These are phyloP conservation scores for Saturnia pavonia DNA, from an alignment of 2,888 invertebrate species.

Conservation along the genomic window DNA sequence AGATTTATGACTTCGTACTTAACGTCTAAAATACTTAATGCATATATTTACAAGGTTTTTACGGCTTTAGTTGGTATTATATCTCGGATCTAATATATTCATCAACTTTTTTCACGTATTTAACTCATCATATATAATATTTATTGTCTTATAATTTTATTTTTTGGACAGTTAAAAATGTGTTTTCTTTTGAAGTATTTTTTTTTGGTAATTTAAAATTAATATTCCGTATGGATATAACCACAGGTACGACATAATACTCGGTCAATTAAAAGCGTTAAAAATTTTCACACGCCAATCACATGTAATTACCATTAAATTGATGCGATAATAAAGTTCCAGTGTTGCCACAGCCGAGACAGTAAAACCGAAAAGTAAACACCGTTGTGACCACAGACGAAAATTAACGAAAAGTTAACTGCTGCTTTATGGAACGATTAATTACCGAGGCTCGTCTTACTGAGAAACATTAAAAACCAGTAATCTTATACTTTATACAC, in stretches of 20 bases:
- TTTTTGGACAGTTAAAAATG: not conserved
- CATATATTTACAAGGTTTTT: conserved; percentile 38
- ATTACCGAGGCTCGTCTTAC: conserved; percentile 59
- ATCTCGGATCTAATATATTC: conserved; percentile 28
- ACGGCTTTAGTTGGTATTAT: conserved; percentile 34
- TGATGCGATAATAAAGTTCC: conserved; percentile 56
- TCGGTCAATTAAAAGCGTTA: conserved; percentile 52
- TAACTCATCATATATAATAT: not conserved
- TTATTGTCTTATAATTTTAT: not conserved
- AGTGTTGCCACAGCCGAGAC: conserved; percentile 41
- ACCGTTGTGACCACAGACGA: conserved; percentile 47
- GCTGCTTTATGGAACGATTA: conserved; percentile 63
- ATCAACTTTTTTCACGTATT: not conserved
- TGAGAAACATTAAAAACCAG: conserved; percentile 63
- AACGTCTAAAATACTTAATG: conserved; percentile 30
- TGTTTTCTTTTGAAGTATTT: not conserved
- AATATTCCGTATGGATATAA: not conserved
- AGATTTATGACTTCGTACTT: conserved; percentile 41
- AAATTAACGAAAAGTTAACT: conserved; percentile 47
- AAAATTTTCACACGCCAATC: conserved; percentile 68
- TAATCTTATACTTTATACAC: conserved; percentile 56
- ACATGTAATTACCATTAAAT: conserved; percentile 66
- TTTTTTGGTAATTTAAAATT: not conserved
- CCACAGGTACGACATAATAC: conserved; percentile 38
- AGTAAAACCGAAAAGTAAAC: conserved; percentile 54